These are phyloP conservation scores for Julus scanicus DNA, from an alignment of 2,888 invertebrate genomes.

Conservation along the genomic window DNA sequence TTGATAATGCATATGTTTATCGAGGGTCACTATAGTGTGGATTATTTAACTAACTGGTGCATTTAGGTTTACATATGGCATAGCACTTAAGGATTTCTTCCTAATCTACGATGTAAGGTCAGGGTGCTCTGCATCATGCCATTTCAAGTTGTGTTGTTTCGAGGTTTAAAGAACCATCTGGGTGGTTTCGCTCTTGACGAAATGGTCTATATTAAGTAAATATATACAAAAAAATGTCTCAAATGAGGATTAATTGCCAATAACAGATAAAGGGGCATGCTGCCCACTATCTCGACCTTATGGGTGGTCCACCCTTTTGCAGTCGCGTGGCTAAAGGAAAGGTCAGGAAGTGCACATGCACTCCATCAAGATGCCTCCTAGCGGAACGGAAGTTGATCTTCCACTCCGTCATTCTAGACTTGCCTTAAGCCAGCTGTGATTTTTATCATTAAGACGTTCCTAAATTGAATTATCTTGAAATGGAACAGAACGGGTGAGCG, in stretches of 20 bases:
- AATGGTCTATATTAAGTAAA: neutral
- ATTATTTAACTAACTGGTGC: neutral
- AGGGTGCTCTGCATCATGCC: neutral
- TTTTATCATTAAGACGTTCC: slow-evolving; percentile 28
- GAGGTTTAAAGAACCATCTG: slow-evolving; percentile 7
- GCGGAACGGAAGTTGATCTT: slow-evolving; percentile 38
- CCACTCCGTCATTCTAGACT: neutral
- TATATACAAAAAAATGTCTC: slow-evolving; percentile 15
- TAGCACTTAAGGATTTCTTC: neutral
- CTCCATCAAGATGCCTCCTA: slow-evolving; percentile 17
- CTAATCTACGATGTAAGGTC: neutral
- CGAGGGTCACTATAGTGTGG: neutral
- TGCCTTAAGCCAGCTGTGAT: slow-evolving; percentile 30
- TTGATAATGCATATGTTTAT: neutral
- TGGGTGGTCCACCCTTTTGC: slow-evolving; percentile 29
- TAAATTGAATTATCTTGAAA: slow-evolving; percentile 36
- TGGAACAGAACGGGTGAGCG: slow-evolving; percentile 35
- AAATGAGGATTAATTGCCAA: neutral
- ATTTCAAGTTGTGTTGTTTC: neutral
- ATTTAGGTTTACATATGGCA: neutral
- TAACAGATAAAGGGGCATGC: neutral
- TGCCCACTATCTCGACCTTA: neutral
- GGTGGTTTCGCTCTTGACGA: neutral
- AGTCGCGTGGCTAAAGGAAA: neutral
- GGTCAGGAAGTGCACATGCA: slow-evolving; percentile 32